These are phyloP conservation scores for Contarinia nasturtii DNA, from an alignment of 1,140 invertebrate species.

Conservation along the genomic window DNA sequence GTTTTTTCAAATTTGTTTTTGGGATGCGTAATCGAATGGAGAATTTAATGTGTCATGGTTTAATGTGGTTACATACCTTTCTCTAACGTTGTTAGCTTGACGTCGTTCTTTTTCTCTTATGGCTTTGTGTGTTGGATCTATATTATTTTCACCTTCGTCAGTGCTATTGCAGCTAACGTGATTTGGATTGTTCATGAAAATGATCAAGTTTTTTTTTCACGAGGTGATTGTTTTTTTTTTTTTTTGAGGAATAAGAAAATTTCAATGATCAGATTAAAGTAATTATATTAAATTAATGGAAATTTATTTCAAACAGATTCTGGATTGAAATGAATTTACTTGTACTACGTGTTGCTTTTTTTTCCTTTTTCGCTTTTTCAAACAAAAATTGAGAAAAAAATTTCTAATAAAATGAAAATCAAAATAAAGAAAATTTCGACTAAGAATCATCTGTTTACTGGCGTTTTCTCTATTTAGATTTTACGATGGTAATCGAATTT, in stretches of 20 bases:
- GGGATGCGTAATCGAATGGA: not conserved
- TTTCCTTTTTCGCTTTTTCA: too few relatives aligned
- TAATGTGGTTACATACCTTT: constrained; percentile 53
- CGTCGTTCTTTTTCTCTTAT: constrained; percentile 89
- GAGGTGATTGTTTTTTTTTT: not conserved
- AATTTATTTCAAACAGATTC: not conserved
- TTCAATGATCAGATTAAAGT: not conserved
- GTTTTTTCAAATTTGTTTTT: not conserved
- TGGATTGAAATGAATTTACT: not conserved
- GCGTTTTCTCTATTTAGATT: not conserved
- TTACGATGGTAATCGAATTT: not conserved
- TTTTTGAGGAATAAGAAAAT: not conserved
- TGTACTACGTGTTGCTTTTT: not conserved
- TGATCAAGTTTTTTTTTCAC: not conserved
- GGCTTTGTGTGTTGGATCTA: constrained; percentile 75
- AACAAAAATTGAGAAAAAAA: not conserved
- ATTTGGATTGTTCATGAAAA: not conserved
- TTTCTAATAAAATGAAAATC: not conserved
- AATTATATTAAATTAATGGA: not conserved
- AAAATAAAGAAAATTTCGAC: not conserved
- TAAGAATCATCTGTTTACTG: not conserved
- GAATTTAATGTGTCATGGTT: constrained; percentile 6
- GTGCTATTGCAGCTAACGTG: constrained; percentile 47
- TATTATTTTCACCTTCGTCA: constrained; percentile 40
- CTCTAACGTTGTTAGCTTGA: constrained; percentile 95